Percentiles rank a stretch among this genome's conserved stretches.
Conservation (phyloP, 2,888 invertebrate genomes). For the Trypoxylon attenuatum region DNA sequence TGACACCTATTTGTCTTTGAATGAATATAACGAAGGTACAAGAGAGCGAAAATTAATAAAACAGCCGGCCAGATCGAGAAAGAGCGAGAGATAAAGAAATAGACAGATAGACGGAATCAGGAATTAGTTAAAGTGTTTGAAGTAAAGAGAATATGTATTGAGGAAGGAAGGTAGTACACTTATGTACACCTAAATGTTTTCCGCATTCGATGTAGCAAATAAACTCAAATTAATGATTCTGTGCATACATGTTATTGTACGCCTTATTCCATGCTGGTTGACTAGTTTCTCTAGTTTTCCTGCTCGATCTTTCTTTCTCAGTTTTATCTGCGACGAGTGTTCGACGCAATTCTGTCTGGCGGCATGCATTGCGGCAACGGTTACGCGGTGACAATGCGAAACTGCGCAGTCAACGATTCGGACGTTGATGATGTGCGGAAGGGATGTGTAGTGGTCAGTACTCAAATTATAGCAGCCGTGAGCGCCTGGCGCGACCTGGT, state of each 20-base stretch:
- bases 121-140: too few relatives aligned
- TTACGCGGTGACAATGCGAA: conserved; percentile 67
- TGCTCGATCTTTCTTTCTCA: conserved; percentile 12
- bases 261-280: conserved; percentile 15
- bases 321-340: conserved; percentile 18
- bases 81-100: too few relatives aligned
- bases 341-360: conserved; percentile 22
- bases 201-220: conserved; percentile 62
- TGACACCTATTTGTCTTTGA: too few relatives aligned
- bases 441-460: conserved; percentile 54
- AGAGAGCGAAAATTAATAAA: too few relatives aligned
- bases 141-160: too few relatives aligned
- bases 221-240: conserved; percentile 63
- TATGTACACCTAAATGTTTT: too few relatives aligned
- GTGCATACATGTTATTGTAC: conserved; percentile 48
- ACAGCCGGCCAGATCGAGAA: background rate
- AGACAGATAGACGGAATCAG: too few relatives aligned
- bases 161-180: conserved; percentile 1
- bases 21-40: too few relatives aligned
- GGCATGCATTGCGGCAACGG: conserved; percentile 57
- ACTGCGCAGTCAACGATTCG: conserved; percentile 64
- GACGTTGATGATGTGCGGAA: conserved; percentile 62
- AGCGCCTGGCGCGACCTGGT: conserved; percentile 45
- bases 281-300: background rate
- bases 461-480: conserved; percentile 64